A percentile compares a stretch with the other conserved stretches of the same genome.
Conservation (phyloP, 2,888 invertebrate genomes). For the Sipunculus nudus region DNA sequence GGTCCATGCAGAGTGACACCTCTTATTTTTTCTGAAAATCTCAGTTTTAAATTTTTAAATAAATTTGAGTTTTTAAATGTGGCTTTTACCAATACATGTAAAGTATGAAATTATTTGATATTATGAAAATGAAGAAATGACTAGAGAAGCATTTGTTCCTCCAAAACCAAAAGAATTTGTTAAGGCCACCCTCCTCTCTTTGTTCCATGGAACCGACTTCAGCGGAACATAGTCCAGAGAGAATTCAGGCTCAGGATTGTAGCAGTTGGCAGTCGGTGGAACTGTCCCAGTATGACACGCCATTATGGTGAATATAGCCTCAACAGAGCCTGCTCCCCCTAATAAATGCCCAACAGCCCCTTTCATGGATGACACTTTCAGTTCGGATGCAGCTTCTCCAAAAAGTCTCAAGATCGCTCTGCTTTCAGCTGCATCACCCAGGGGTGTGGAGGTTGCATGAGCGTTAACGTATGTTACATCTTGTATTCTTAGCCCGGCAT, state of each 20-base stretch:
- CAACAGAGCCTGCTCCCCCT: conserved; percentile 96
- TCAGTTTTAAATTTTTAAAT: no score
- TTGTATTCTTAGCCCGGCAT: conserved; percentile 73
- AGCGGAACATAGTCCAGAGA: conserved; percentile 78
- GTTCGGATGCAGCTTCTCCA: conserved; percentile 57
- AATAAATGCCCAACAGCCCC: conserved; percentile 97
- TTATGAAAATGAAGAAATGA: no score
- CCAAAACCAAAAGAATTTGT: conserved; percentile 99
- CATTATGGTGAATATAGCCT: conserved; percentile 84
- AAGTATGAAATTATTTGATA: no score
- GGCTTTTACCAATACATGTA: no score
- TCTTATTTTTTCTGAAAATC: no score
- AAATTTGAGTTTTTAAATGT: no score
- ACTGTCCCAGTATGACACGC: conserved; percentile 79
- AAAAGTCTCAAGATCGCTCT: conserved; percentile 54
- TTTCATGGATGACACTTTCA: conserved; percentile 85
- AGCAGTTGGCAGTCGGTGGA: conserved; percentile 90
- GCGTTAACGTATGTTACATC: conserved; percentile 89
- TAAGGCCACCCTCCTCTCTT: conserved; percentile 74
- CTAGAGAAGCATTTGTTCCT: conserved; percentile 91
- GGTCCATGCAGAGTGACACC: no score
- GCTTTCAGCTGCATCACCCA: conserved; percentile 77
- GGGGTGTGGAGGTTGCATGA: conserved; percentile 96
- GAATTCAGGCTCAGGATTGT: conserved; percentile 72
- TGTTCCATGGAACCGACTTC: conserved; percentile 71